These are phyloP conservation scores for Litoditis marina DNA, from an alignment of 2,888 invertebrate species.

Conservation along the genomic window DNA sequence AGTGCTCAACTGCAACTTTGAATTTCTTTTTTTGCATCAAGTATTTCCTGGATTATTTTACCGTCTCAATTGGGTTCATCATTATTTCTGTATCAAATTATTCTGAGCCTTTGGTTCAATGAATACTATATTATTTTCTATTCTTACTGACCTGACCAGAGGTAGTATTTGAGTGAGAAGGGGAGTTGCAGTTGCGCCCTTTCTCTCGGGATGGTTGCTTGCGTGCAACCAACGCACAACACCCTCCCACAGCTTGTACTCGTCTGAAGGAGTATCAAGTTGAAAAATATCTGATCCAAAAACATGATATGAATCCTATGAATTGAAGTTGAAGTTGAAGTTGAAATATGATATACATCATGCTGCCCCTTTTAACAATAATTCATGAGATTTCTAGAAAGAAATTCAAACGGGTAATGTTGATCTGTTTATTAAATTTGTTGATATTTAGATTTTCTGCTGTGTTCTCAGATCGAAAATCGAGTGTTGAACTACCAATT, in stretches of 20 bases:
- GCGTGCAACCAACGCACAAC: conserved; percentile 62
- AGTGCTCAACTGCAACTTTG: too few species aligned
- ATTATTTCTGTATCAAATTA: too few species aligned
- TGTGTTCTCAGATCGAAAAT: too few species aligned
- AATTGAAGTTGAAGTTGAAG: neutral
- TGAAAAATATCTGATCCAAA: conserved; percentile 1
- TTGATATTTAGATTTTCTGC: neutral
- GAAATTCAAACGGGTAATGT: too few species aligned
- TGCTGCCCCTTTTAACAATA: too few species aligned
- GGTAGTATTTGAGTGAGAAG: conserved; percentile 50
- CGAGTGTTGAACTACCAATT: neutral
- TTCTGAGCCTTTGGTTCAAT: neutral
- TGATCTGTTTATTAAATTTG: too few species aligned
- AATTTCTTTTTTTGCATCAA: too few species aligned
- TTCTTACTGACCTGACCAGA: conserved; percentile 34
- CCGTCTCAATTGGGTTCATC: too few species aligned
- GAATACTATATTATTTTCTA: neutral
- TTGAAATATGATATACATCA: neutral
- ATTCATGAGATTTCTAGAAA: too few species aligned
- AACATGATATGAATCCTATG: neutral
- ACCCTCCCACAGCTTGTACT: conserved; percentile 64
- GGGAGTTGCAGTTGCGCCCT: conserved; percentile 47
- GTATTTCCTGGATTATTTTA: too few species aligned
- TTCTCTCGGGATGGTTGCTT: conserved; percentile 59
- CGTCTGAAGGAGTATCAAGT: conserved; percentile 62